These are phyloP conservation scores for Psettodes erumei DNA, from an alignment of 2,113 vertebrate species.

Conservation along the genomic window DNA sequence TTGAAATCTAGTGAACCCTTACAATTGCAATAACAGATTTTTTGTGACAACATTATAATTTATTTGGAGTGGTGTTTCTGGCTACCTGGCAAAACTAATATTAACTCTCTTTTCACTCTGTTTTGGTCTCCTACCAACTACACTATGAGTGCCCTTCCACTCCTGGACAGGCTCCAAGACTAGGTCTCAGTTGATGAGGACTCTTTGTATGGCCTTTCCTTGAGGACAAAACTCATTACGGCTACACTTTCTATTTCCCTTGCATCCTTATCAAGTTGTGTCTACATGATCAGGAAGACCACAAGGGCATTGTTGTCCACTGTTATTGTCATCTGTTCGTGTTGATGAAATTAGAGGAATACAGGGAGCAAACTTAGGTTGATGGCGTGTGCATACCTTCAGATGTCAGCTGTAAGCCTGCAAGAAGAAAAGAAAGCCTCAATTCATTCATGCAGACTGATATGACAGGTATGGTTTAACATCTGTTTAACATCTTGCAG, in stretches of 20 bases:
- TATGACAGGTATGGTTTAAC: background rate
- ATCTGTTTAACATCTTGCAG: no score
- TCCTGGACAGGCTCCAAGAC: background rate
- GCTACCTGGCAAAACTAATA: no score
- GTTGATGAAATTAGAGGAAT: background rate
- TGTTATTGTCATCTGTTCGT: background rate
- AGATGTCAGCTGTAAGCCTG: slow-evolving; percentile 17
- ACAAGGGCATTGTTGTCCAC: background rate
- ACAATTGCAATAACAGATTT: no score
- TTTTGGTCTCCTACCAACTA: no score
- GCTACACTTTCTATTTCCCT: background rate
- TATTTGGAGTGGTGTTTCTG: no score
- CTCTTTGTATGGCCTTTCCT: background rate
- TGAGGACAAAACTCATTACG: background rate
- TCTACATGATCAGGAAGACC: background rate
- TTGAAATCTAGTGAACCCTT: no score
- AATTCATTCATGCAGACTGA: background rate
- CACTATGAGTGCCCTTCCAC: no score
- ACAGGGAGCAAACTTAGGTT: background rate
- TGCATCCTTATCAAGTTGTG: background rate
- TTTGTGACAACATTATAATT: no score
- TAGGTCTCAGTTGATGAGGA: background rate
- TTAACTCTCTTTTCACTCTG: no score
- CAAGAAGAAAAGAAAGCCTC: background rate
- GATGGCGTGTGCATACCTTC: slow-evolving; percentile 43